Base-by-base conservation (phyloP, 1,140 invertebrate species). In the Heterodera carotae region DNA sequence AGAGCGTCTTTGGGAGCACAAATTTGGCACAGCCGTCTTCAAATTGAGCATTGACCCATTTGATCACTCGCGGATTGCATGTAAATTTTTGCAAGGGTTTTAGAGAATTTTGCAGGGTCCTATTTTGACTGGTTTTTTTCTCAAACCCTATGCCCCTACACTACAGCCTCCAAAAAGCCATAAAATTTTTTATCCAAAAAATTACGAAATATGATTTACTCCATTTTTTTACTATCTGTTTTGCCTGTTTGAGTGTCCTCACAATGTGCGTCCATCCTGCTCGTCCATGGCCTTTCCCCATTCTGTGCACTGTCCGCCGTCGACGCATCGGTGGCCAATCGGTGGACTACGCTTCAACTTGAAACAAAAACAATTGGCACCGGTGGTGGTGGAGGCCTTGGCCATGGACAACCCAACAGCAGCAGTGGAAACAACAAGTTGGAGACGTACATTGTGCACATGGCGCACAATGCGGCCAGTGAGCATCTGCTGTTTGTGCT, bases 401-500 rank as follows among this genome's bases (percentile, higher is more conserved):
- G n/a, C n/a, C n/a, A n/a, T n/a, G n/a, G n/a, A n/a, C n/a, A n/a
- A n/a, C n/a, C n/a, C n/a, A n/a, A n/a, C n/a, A n/a, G n/a, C n/a
- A n/a, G n/a, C n/a, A n/a, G n/a, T n/a, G n/a, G n/a, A n/a, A n/a
- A 43, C 6, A 74, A 64, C 43, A 62, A 33, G 12, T 5, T 34
- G 79, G 6, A 36, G 64, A 18, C 53, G 43, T 33, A 59, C 66
- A 25, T 80, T 15, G 39, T 72, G 22, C 80, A 81, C 39, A 36
- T 81, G 53, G n/a, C 29, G 34, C 73, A 83, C 66, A 80, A 84
- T 64, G 29, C 53, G 39, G 80, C 80, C 7, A 73, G 80, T 48
- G 69, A 75, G 8, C 69, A 81, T 59, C 34, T 84, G 10, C 29
- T 81, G 0, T 84, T 81, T 74, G 80, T 75, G n/a, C 27, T 84